Conservation (phyloP, 2,113 vertebrate genomes). For the Mesitornis unicolor region DNA sequence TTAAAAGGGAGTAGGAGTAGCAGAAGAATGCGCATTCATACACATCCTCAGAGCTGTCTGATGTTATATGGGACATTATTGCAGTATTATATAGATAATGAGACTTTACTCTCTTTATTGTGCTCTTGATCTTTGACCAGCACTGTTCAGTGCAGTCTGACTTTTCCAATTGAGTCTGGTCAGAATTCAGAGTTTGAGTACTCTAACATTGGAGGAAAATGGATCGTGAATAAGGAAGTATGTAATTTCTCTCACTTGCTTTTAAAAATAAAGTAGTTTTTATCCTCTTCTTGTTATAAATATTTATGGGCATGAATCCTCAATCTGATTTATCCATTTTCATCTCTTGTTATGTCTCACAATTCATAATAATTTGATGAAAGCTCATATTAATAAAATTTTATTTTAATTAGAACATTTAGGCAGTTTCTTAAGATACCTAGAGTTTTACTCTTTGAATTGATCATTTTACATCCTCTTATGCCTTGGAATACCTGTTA, state of each 20-base stretch:
- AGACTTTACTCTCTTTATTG: background rate
- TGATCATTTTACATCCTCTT: background rate
- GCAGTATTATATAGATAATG: background rate
- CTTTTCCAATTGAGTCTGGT: background rate
- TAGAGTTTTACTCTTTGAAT: background rate
- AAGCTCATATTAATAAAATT: background rate
- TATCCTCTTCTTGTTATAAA: background rate
- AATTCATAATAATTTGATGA: background rate
- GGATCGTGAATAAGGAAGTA: background rate
- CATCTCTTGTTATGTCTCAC: background rate
- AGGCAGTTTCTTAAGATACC: rapidly evolving
- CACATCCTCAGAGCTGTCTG: background rate
- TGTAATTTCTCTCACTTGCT: background rate
- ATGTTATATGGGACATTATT: background rate
- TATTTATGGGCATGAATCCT: background rate
- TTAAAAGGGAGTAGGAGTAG: background rate
- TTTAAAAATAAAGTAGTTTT: background rate
- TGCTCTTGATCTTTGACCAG: background rate
- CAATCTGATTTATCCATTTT: background rate
- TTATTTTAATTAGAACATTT: background rate
- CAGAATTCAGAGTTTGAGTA: background rate
- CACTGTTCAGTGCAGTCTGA: background rate
- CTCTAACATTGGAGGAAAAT: background rate
- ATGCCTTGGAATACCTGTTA: background rate
- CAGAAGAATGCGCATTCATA: background rate